phyloP scores from a whole-genome alignment of 2,888 invertebrate genomes.

The Cancer borealis region DNA sequence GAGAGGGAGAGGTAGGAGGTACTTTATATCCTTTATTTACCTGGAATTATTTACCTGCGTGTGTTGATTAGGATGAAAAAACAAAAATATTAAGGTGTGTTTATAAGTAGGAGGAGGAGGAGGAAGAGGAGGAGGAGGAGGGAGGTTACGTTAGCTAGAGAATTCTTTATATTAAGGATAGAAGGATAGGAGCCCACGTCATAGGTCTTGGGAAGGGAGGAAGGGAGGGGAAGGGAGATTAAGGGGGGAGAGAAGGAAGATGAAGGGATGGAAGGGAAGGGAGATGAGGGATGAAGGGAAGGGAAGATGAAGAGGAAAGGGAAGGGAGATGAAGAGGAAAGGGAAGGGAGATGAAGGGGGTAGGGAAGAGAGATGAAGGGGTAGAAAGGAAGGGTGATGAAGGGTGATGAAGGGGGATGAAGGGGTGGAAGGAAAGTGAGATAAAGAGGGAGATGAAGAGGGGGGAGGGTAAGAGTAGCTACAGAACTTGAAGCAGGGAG shows the following conservation, averaged over 20 bases:
- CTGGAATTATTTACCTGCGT: background rate
- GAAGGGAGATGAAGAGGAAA: background rate
- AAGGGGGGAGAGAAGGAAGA: too few relatives aligned
- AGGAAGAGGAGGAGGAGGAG: conserved; percentile 8
- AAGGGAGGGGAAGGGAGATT: background rate
- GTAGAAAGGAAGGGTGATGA: background rate
- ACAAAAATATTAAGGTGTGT: background rate
- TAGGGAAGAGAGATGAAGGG: background rate
- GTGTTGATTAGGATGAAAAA: background rate
- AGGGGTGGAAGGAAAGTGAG: background rate
- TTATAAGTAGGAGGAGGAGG: background rate
- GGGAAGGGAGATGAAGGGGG: background rate
- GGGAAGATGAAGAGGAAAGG: background rate
- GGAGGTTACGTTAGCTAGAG: background rate
- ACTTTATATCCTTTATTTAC: background rate
- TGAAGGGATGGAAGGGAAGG: background rate
- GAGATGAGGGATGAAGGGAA: background rate
- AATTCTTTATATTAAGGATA: background rate
- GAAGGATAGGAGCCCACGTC: background rate
- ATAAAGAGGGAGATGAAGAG: background rate
- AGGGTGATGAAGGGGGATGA: background rate
- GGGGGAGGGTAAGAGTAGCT: background rate
- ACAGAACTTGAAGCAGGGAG: conserved; percentile 10
- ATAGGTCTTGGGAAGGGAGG: background rate
- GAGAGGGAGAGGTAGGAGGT: conserved; percentile 11